Evolutionary conservation across 1,140 invertebrate species (phyloP).

Genomic region (Eurytemora carolleeae): DNA sequence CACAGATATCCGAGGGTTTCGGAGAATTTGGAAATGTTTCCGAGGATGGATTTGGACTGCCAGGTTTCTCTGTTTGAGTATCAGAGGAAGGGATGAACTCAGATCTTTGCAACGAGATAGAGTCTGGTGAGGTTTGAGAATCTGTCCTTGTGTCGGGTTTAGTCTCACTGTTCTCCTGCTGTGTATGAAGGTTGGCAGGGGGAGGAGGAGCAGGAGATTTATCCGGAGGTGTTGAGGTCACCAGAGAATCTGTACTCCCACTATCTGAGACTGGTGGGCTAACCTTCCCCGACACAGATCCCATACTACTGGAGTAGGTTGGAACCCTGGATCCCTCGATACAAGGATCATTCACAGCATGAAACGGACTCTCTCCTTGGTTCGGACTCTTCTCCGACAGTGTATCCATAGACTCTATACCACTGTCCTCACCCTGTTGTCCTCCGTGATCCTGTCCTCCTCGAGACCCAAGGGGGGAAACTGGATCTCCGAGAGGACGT

Average conservation of each 20-base stretch:
- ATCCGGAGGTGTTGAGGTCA: neutral
- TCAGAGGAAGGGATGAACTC: too few species aligned
- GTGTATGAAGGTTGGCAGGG: too few species aligned
- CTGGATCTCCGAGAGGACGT: constrained; percentile 15
- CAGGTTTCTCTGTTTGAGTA: too few species aligned
- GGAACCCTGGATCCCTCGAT: constrained; percentile 23
- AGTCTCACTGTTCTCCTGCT: too few species aligned
- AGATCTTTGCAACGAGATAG: too few species aligned
- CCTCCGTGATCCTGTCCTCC: neutral
- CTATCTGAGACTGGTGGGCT: neutral
- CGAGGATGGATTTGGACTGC: too few species aligned
- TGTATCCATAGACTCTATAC: constrained; percentile 80
- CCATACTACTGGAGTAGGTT: neutral
- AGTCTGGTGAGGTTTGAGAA: too few species aligned
- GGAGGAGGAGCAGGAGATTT: too few species aligned
- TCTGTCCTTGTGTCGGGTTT: too few species aligned
- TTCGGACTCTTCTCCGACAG: constrained; percentile 75
- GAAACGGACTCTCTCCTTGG: constrained; percentile 34
- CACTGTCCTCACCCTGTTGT: constrained; percentile 54
- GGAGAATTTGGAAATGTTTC: too few species aligned
- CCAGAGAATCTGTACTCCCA: neutral
- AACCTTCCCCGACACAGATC: neutral
- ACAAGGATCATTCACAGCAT: constrained; percentile 26
- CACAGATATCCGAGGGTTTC: too few species aligned
- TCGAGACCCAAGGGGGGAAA: neutral